A percentile compares a stretch with the other conserved stretches of the same genome.
Evolutionary conservation across 2,888 invertebrate species (phyloP).

Genomic region (Syrista parreyssii): DNA sequence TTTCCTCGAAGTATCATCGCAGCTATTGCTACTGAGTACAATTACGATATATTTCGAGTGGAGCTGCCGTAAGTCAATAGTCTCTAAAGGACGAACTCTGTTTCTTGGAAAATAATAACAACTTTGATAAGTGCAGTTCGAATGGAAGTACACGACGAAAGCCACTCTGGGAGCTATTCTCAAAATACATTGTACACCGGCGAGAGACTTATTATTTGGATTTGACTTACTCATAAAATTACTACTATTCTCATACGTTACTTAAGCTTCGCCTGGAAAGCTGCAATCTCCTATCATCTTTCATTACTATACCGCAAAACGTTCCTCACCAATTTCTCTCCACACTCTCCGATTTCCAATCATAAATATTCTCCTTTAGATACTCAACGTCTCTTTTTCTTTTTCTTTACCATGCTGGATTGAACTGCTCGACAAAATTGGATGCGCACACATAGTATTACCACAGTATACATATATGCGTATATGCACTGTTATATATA

Average conservation of each 20-base stretch:
- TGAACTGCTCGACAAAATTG: conserved; percentile 12
- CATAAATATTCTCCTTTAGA: background rate
- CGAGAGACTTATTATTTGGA: background rate
- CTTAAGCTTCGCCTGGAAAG: background rate
- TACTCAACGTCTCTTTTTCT: conserved; percentile 10
- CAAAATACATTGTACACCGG: background rate
- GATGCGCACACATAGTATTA: conserved; percentile 5
- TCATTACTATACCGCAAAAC: background rate
- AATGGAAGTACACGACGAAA: background rate
- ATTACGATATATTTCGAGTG: background rate
- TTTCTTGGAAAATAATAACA: background rate
- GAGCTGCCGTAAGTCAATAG: background rate
- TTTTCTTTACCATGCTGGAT: conserved; percentile 4
- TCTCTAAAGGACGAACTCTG: background rate
- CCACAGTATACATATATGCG: background rate
- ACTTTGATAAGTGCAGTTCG: background rate
- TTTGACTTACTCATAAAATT: too few species aligned
- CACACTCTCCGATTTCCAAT: too few species aligned
- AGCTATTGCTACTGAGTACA: background rate
- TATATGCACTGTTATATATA: background rate
- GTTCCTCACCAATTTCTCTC: background rate
- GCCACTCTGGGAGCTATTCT: background rate
- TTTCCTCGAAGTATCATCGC: background rate
- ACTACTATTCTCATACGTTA: background rate
- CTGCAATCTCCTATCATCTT: background rate